Conservation (phyloP, 2,113 vertebrate species). For the Miniopterus natalensis region DNA sequence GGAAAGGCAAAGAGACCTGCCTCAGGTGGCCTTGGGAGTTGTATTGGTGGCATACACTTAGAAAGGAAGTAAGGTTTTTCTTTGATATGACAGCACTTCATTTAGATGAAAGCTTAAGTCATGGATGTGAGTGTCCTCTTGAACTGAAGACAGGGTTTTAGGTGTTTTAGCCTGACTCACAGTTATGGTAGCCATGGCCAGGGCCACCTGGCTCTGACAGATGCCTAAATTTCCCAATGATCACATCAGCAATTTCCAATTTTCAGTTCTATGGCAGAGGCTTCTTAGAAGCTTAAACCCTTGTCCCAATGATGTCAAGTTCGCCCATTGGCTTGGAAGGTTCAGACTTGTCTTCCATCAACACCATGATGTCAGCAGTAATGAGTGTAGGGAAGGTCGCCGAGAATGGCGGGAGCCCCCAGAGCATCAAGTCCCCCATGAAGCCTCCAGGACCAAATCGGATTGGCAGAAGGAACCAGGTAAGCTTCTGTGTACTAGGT, state of each 20-base stretch:
- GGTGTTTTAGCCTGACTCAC: background rate
- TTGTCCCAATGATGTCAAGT: slow-evolving; percentile 82
- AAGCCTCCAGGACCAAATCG: slow-evolving; percentile 92
- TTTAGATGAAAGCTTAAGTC: background rate
- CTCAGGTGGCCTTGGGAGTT: background rate
- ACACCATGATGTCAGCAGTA: slow-evolving; percentile 95
- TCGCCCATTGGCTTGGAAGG: slow-evolving; percentile 87
- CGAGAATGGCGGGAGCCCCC: slow-evolving; percentile 89
- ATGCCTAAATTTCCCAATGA: background rate
- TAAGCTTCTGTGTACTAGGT: slow-evolving; percentile 63
- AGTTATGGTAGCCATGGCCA: background rate
- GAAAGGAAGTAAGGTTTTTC: background rate
- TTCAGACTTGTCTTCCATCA: slow-evolving; percentile 93
- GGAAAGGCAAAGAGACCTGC: background rate
- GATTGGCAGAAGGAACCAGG: slow-evolving; percentile 95
- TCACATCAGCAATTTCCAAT: slow-evolving; percentile 49
- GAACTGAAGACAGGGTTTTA: background rate
- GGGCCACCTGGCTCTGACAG: background rate
- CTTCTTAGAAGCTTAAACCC: slow-evolving; percentile 83
- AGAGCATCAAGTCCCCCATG: slow-evolving; percentile 90
- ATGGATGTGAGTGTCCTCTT: background rate
- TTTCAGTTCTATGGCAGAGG: slow-evolving; percentile 85
- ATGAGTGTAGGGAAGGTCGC: slow-evolving; percentile 93
- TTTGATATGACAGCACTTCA: background rate
- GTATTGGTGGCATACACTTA: background rate